These are phyloP conservation scores for Chironomus riparius DNA, from an alignment of 2,888 invertebrate genomes.

Conservation along the genomic window DNA sequence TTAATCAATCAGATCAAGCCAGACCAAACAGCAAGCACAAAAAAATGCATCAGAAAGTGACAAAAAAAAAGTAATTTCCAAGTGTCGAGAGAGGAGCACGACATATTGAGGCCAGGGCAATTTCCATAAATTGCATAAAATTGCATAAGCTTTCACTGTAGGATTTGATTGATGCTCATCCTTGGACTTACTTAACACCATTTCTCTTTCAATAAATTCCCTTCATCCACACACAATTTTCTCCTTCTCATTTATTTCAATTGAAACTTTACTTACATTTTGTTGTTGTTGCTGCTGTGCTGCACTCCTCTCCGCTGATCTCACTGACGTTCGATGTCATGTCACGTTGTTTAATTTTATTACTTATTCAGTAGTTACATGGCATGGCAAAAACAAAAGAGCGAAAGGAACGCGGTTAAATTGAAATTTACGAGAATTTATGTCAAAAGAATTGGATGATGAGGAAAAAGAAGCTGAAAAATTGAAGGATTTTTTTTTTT, in stretches of 20 bases:
- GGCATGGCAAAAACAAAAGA: background rate
- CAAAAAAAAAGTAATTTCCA: background rate
- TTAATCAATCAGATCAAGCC: too few species aligned
- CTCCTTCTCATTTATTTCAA: background rate
- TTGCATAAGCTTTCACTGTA: background rate
- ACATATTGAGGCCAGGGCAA: conserved; percentile 1
- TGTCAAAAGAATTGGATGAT: too few species aligned
- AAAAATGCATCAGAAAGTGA: background rate
- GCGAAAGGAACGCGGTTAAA: too few species aligned
- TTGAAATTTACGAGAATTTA: too few species aligned
- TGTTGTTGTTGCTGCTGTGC: too few species aligned
- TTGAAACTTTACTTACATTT: too few species aligned
- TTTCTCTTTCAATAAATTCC: too few species aligned
- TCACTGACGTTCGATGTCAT: too few species aligned
- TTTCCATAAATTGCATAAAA: conserved; percentile 5
- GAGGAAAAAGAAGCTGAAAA: too few species aligned
- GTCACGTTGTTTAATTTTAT: background rate
- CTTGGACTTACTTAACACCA: conserved; percentile 2
- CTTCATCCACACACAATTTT: background rate
- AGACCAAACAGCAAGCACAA: background rate
- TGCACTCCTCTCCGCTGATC: too few species aligned
- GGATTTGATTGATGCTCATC: background rate
- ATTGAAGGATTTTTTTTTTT: too few species aligned
- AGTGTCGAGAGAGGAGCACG: background rate
- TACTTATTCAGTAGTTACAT: background rate